phyloP scores from a whole-genome alignment of 2,888 invertebrate genomes.

The Andrena flavipes region DNA sequence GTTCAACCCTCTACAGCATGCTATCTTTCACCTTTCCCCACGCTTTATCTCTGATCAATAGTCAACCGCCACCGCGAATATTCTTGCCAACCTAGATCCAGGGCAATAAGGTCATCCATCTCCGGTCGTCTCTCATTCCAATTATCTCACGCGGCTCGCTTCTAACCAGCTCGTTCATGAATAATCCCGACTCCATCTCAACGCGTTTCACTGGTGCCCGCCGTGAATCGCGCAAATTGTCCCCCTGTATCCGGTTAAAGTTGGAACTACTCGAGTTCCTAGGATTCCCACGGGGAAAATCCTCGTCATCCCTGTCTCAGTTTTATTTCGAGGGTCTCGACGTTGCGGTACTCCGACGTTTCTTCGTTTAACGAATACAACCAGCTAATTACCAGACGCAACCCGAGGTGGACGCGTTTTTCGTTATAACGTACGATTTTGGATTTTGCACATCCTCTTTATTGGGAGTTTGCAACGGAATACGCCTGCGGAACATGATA shows the following conservation, averaged over 20 bases:
- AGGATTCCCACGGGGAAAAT: conserved; percentile 20
- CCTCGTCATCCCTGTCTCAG: conserved; percentile 16
- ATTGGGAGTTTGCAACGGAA: too few relatives aligned
- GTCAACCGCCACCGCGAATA: background rate
- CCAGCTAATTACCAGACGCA: background rate
- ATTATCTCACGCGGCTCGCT: conserved; percentile 14
- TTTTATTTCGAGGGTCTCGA: conserved; percentile 20
- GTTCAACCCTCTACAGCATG: background rate
- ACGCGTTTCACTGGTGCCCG: conserved; percentile 2
- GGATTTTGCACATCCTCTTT: too few relatives aligned
- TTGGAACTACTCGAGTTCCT: conserved; percentile 6
- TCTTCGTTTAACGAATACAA: background rate
- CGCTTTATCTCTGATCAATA: background rate
- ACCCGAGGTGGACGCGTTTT: too few relatives aligned
- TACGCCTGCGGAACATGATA: too few relatives aligned
- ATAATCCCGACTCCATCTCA: conserved; percentile 40
- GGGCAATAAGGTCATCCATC: conserved; percentile 29
- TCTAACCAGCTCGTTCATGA: conserved; percentile 22
- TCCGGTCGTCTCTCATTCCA: conserved; percentile 19
- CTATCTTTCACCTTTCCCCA: background rate
- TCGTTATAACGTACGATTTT: too few relatives aligned
- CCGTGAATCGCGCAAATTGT: conserved; percentile 32
- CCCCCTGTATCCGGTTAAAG: conserved; percentile 31
- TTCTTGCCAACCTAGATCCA: background rate
- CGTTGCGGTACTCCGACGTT: background rate